Evolutionary conservation across 2,888 invertebrate species (phyloP).

Genomic region (Amphipyra tragopoginis): DNA sequence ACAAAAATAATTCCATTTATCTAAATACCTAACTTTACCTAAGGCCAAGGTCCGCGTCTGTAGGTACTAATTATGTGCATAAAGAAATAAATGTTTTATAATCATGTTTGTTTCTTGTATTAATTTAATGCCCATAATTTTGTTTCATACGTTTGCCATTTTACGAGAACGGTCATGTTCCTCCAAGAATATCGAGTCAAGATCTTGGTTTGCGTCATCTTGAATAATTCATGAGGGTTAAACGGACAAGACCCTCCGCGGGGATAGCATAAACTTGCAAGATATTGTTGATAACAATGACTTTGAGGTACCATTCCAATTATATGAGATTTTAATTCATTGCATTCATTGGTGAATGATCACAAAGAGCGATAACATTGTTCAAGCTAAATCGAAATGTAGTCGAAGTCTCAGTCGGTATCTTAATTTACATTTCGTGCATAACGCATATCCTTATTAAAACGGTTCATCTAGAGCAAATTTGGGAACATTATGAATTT

Average conservation of each 20-base stretch:
- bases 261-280: constrained; percentile 66
- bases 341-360: constrained; percentile 8
- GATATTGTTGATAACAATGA: constrained; percentile 70
- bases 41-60: too few species aligned
- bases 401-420: too few species aligned
- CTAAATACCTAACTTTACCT: too few species aligned
- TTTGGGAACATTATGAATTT: too few species aligned
- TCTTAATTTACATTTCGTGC: too few species aligned
- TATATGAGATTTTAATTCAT: constrained; percentile 46
- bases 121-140: constrained; percentile 45
- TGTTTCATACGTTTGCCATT: constrained; percentile 61
- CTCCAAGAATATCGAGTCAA: constrained; percentile 67
- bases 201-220: constrained; percentile 66
- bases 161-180: constrained; percentile 66
- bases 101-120: constrained; percentile 34
- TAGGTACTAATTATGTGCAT: too few species aligned
- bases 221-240: constrained; percentile 78
- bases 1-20: too few species aligned
- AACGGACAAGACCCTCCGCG: constrained; percentile 70
- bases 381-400: too few species aligned
- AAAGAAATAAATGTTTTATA: too few species aligned
- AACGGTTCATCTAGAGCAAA: too few species aligned
- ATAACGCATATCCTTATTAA: too few species aligned
- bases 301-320: constrained; percentile 58
- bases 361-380: background rate